These are phyloP conservation scores for Daboia siamensis DNA, from an alignment of 2,113 vertebrate genomes.

Conservation along the genomic window DNA sequence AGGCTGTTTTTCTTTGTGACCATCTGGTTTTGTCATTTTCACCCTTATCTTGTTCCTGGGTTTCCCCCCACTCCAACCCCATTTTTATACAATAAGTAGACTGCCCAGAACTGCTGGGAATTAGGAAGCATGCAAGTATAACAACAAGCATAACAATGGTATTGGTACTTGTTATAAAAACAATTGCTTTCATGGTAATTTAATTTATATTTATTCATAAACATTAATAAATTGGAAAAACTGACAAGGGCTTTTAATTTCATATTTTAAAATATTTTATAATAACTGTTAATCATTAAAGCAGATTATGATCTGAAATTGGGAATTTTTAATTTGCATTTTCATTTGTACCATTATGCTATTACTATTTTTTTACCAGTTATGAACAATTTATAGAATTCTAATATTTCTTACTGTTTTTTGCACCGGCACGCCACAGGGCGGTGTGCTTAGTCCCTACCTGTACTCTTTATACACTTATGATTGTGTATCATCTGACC, in stretches of 20 bases:
- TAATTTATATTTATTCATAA: conserved; percentile 7
- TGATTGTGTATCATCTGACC: too few relatives aligned
- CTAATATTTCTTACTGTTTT: conserved; percentile 32
- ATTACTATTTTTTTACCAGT: background rate
- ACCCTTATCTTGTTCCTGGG: background rate
- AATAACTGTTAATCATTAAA: background rate
- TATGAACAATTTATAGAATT: background rate
- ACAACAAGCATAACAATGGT: background rate
- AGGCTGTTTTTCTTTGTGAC: background rate
- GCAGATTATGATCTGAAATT: background rate
- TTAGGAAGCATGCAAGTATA: background rate
- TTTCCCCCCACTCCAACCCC: too few relatives aligned
- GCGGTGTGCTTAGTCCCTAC: too few relatives aligned
- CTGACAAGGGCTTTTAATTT: background rate
- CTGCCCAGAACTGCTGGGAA: background rate
- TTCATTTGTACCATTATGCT: background rate
- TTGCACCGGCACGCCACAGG: too few relatives aligned
- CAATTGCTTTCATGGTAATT: background rate
- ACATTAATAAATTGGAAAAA: background rate
- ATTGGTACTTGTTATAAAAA: background rate
- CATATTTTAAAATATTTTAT: background rate
- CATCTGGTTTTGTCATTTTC: background rate
- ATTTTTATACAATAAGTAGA: background rate
- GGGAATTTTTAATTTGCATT: background rate
- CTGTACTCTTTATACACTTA: too few relatives aligned